phyloP scores from a whole-genome alignment of 2,888 invertebrate genomes.

The Gymnocheta viridis region DNA sequence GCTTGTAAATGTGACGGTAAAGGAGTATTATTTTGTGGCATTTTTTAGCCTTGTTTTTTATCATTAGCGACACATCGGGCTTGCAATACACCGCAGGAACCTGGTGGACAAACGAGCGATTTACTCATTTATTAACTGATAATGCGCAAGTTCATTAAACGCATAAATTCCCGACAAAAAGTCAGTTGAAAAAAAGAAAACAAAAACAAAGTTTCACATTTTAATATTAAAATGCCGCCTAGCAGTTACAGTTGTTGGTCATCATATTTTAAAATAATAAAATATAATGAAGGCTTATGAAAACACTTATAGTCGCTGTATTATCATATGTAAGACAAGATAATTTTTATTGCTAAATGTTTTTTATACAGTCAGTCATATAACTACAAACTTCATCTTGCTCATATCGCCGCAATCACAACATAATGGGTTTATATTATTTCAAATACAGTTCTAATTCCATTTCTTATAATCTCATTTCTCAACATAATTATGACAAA shows the following conservation, averaged over 20 bases:
- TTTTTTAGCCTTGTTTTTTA: slow-evolving; percentile 23
- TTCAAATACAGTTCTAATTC: slow-evolving; percentile 35
- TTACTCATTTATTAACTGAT: slow-evolving; percentile 37
- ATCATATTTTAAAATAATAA: neutral
- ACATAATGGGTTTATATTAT: slow-evolving; percentile 22
- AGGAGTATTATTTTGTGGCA: slow-evolving; percentile 29
- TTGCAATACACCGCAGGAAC: neutral
- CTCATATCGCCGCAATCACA: neutral
- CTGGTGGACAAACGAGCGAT: slow-evolving; percentile 13
- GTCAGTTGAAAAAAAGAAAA: neutral
- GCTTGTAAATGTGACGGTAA: neutral
- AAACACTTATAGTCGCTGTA: neutral
- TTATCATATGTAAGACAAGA: slow-evolving; percentile 1
- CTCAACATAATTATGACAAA: slow-evolving; percentile 46
- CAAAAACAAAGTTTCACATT: neutral
- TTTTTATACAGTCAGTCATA: neutral
- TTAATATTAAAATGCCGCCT: slow-evolving; percentile 18
- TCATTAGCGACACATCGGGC: slow-evolving; percentile 40
- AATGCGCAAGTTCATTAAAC: slow-evolving; percentile 67
- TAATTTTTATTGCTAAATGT: neutral
- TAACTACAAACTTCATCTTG: neutral
- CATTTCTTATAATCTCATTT: slow-evolving; percentile 15
- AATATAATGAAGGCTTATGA: neutral
- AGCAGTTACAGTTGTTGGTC: neutral
- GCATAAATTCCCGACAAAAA: slow-evolving; percentile 57